Conservation (phyloP, 2,113 vertebrate genomes). For the Heteronetta atricapilla region DNA sequence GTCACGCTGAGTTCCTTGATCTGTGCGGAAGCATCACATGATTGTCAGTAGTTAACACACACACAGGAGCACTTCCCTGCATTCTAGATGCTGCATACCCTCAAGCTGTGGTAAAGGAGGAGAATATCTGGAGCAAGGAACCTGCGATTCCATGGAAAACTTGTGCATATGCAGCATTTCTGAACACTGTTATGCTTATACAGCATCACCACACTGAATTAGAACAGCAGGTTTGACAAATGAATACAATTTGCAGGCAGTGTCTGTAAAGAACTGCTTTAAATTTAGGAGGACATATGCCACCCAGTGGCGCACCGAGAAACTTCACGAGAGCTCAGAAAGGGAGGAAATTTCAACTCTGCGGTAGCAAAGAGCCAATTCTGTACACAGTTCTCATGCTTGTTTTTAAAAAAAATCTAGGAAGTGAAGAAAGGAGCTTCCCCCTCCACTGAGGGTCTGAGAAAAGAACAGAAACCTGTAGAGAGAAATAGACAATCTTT, state of each 20-base stretch:
- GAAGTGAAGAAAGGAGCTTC: neutral
- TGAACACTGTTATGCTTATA: neutral
- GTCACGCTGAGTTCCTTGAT: neutral
- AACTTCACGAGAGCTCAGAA: neutral
- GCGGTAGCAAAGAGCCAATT: neutral
- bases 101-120: neutral
- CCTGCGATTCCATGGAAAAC: neutral
- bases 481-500: neutral
- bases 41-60: neutral
- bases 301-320: slow-evolving; percentile 41
- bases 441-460: neutral
- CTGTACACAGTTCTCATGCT: neutral
- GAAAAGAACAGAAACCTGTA: neutral
- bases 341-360: neutral
- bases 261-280: neutral
- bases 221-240: neutral
- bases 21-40: neutral
- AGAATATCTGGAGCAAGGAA: neutral
- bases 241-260: neutral
- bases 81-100: neutral
- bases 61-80: neutral
- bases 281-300: slow-evolving; percentile 7
- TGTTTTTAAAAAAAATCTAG: neutral
- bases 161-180: neutral
- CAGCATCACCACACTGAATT: neutral